Evolutionary conservation across 2,888 invertebrate genomes (phyloP).

Genomic region (Folsomia candida): DNA sequence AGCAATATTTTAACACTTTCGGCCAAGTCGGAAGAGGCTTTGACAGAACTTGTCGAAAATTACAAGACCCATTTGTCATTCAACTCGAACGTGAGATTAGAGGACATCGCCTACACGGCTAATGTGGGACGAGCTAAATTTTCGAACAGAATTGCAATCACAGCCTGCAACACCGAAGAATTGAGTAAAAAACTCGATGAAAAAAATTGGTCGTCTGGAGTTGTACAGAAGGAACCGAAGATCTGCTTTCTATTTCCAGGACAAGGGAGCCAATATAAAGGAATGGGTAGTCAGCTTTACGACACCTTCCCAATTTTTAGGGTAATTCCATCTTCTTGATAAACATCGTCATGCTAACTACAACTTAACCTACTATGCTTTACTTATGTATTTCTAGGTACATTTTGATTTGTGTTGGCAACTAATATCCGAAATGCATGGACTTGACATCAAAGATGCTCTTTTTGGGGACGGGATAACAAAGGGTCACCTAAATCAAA

Average conservation of each 20-base stretch:
- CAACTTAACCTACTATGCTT: too few relatives aligned
- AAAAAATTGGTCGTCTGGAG: not conserved
- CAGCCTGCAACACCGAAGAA: too few relatives aligned
- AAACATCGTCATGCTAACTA: too few relatives aligned
- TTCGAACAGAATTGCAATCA: not conserved
- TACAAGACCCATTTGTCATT: too few relatives aligned
- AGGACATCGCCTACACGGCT: not conserved
- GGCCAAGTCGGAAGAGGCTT: constrained; percentile 25
- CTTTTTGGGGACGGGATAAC: not conserved
- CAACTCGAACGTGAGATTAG: too few relatives aligned
- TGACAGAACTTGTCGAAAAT: constrained; percentile 26
- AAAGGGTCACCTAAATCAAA: not conserved
- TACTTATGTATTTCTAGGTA: not conserved
- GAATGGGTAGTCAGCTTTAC: too few relatives aligned
- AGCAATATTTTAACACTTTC: constrained; percentile 28
- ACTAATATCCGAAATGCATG: not conserved
- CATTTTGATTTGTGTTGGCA: not conserved
- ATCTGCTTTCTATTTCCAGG: constrained; percentile 36
- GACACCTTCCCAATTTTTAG: too few relatives aligned
- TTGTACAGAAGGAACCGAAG: too few relatives aligned
- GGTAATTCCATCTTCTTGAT: too few relatives aligned
- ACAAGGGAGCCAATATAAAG: constrained; percentile 28
- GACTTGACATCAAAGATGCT: not conserved
- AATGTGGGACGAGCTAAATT: too few relatives aligned
- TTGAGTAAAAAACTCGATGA: not conserved